A percentile compares a stretch with the other conserved stretches of the same genome.
phyloP scores from a whole-genome alignment of 2,888 invertebrate genomes.

The Hipparchia semele region DNA sequence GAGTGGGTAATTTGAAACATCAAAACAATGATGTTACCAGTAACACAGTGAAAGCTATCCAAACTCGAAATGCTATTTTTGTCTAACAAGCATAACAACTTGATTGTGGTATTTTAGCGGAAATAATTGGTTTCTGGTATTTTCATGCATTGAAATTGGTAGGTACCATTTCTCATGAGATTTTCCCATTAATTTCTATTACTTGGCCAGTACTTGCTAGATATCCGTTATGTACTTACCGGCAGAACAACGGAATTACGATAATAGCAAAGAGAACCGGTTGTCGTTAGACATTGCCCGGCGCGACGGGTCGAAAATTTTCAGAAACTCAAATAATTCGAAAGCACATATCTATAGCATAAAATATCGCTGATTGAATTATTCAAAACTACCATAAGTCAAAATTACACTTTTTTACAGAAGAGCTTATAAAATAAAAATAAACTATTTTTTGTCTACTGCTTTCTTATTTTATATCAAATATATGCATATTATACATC shows the following conservation, averaged over 20 bases:
- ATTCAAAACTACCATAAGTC: no score
- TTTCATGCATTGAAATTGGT: conserved; percentile 7
- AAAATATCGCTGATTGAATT: no score
- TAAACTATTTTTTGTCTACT: no score
- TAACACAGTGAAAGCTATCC: conserved; percentile 29
- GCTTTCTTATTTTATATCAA: no score
- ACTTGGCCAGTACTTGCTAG: not conserved
- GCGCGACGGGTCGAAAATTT: no score
- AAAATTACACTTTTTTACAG: no score
- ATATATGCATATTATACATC: no score
- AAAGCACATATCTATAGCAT: no score
- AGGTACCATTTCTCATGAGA: conserved; percentile 9
- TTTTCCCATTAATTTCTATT: not conserved
- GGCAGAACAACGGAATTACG: not conserved
- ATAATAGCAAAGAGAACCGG: no score
- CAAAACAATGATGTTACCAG: conserved; percentile 19
- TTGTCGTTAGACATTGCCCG: not conserved
- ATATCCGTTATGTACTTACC: not conserved
- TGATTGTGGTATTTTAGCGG: conserved; percentile 30
- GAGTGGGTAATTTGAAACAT: not conserved
- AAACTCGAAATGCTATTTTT: conserved; percentile 27
- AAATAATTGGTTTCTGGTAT: conserved; percentile 19
- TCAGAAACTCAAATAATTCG: no score
- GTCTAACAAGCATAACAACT: conserved; percentile 26
- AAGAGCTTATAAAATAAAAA: no score